Percentiles rank a stretch among this genome's conserved stretches.
phyloP scores from a whole-genome alignment of 2,888 invertebrate genomes.

The Meghimatium bilineatum region DNA sequence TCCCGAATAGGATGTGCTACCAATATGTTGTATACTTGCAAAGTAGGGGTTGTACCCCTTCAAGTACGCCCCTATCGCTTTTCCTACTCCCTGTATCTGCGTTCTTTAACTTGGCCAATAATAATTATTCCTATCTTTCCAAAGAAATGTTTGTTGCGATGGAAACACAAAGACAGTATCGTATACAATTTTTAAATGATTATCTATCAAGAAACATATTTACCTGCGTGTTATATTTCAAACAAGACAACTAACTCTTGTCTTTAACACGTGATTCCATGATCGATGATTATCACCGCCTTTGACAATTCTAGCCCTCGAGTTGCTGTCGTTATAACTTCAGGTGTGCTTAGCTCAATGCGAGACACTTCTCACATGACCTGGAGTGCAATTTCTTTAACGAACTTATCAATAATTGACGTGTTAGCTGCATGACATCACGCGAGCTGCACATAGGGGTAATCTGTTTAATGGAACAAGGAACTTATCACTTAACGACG shows the following conservation, averaged over 20 bases:
- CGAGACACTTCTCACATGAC: neutral
- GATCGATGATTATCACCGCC: neutral
- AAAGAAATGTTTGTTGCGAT: no score
- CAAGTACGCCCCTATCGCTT: no score
- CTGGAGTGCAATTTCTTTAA: conserved; percentile 29
- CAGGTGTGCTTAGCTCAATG: conserved; percentile 2
- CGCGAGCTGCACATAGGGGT: conserved; percentile 3
- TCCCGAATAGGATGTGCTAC: no score
- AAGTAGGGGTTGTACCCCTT: no score
- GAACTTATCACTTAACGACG: neutral
- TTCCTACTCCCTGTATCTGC: no score
- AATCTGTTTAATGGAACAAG: conserved; percentile 35
- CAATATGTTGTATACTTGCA: no score
- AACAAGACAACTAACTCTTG: neutral
- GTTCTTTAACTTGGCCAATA: no score
- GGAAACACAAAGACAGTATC: no score
- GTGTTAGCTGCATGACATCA: conserved; percentile 5
- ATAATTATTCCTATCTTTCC: no score
- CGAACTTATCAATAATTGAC: conserved; percentile 22
- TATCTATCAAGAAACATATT: no score
- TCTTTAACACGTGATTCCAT: neutral
- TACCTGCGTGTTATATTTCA: neutral
- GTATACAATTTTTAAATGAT: no score
- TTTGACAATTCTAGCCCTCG: neutral
- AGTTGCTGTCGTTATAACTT: neutral